phyloP scores from a whole-genome alignment of 1,140 invertebrate genomes.

The Temnothorax curvispinosus region DNA sequence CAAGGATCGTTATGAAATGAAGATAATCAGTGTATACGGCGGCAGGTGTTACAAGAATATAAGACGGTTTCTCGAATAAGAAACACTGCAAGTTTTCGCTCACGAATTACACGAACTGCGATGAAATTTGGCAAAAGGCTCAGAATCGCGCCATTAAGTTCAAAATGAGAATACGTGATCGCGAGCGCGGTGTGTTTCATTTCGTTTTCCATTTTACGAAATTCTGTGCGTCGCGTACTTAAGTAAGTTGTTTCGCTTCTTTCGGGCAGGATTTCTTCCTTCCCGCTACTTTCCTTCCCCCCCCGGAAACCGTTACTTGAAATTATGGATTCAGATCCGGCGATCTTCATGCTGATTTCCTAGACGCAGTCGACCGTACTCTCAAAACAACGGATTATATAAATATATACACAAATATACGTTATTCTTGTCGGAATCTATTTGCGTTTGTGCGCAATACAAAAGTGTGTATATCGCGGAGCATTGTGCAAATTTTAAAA shows the following conservation, averaged over 20 bases:
- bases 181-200: neutral
- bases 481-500: too few species aligned
- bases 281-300: neutral
- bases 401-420: too few species aligned
- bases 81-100: neutral
- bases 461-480: neutral
- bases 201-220: neutral
- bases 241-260: neutral
- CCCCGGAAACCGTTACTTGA: constrained; percentile 29
- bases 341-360: neutral
- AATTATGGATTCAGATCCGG: neutral
- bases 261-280: neutral
- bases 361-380: neutral
- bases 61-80: constrained; percentile 15
- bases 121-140: neutral
- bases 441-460: neutral
- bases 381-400: neutral
- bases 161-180: neutral
- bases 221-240: neutral
- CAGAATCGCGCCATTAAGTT: constrained; percentile 7
- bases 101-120: constrained; percentile 50
- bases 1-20: constrained; percentile 73
- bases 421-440: neutral
- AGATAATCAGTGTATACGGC: constrained; percentile 66
- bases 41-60: neutral